Percentiles rank a stretch among this genome's conserved stretches.
Evolutionary conservation across 2,888 invertebrate species (phyloP).

Genomic region (Schrankia costaestrigalis): DNA sequence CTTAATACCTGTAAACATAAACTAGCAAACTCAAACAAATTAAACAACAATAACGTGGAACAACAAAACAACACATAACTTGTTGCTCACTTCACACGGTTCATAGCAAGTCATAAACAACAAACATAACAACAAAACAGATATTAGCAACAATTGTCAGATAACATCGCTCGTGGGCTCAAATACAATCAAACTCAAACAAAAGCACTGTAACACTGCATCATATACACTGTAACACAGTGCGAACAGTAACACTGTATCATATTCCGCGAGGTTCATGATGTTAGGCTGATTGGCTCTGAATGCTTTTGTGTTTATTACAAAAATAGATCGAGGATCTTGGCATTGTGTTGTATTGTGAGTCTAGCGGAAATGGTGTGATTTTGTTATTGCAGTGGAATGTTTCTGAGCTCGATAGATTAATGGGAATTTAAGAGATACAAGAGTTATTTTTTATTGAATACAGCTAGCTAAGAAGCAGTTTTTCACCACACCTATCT

Average conservation of each 20-base stretch:
- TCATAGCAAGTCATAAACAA: not conserved
- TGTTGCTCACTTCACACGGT: conserved; percentile 3
- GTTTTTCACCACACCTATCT: too few relatives aligned
- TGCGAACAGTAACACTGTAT: not conserved
- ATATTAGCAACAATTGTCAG: conserved; percentile 4
- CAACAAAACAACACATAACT: too few relatives aligned
- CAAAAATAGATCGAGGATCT: conserved; percentile 3
- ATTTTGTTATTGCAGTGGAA: too few relatives aligned
- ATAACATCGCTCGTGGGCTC: conserved; percentile 6
- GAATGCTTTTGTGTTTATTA: conserved; percentile 5
- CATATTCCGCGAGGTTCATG: not conserved
- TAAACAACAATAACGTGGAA: too few relatives aligned
- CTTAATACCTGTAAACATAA: too few relatives aligned
- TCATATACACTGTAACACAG: not conserved
- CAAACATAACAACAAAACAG: conserved; percentile 3
- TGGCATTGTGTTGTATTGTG: not conserved
- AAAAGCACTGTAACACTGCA: conserved; percentile 4
- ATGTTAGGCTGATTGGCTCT: conserved; percentile 6
- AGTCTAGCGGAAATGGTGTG: too few relatives aligned
- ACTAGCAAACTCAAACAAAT: too few relatives aligned
- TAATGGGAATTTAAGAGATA: too few relatives aligned
- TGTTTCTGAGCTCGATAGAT: too few relatives aligned
- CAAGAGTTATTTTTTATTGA: too few relatives aligned
- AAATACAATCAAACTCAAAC: conserved; percentile 6
- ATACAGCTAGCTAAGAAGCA: too few relatives aligned